Evolutionary conservation across 1,140 invertebrate genomes (phyloP).

Genomic region (Bombus fervidus): DNA sequence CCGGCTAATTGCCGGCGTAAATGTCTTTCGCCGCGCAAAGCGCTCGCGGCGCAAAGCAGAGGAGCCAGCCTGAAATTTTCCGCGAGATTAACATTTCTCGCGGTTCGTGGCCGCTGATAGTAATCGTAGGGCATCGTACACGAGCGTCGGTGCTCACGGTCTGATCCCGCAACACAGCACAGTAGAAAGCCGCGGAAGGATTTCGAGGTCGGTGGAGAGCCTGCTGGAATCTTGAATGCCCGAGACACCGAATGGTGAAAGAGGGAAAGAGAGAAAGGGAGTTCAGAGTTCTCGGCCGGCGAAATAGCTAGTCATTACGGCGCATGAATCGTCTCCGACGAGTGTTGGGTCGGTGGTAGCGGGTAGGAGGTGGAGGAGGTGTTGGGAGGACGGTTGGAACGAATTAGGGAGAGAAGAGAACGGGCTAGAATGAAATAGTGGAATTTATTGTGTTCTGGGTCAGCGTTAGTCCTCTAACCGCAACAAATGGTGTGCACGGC

Average conservation of each 20-base stretch:
- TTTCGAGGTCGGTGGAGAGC: slow-evolving; percentile 45
- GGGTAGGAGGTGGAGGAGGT: slow-evolving; percentile 26
- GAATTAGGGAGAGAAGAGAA: slow-evolving; percentile 57
- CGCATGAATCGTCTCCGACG: slow-evolving; percentile 65
- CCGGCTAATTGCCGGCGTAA: slow-evolving; percentile 27
- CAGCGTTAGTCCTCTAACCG: slow-evolving; percentile 51
- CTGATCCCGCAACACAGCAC: not conserved
- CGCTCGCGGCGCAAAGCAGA: not conserved
- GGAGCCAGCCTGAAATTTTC: slow-evolving; percentile 32
- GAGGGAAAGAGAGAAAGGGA: slow-evolving; percentile 25
- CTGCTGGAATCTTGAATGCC: slow-evolving; percentile 58
- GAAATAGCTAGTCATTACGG: slow-evolving; percentile 69
- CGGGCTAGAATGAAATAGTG: slow-evolving; percentile 62
- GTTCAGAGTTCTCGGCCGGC: slow-evolving; percentile 64
- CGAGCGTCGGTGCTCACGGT: not conserved
- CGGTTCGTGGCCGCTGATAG: slow-evolving; percentile 40
- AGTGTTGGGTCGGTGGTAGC: slow-evolving; percentile 29
- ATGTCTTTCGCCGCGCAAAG: not conserved
- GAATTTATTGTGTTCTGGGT: slow-evolving; percentile 65
- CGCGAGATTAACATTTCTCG: slow-evolving; percentile 56
- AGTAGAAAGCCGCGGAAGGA: not conserved
- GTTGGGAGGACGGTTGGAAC: slow-evolving; percentile 56
- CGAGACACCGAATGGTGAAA: slow-evolving; percentile 32
- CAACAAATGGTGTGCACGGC: slow-evolving; percentile 62
- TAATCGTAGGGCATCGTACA: slow-evolving; percentile 21